phyloP scores from a whole-genome alignment of 2,888 invertebrate genomes.

The Tetropium fuscum region DNA sequence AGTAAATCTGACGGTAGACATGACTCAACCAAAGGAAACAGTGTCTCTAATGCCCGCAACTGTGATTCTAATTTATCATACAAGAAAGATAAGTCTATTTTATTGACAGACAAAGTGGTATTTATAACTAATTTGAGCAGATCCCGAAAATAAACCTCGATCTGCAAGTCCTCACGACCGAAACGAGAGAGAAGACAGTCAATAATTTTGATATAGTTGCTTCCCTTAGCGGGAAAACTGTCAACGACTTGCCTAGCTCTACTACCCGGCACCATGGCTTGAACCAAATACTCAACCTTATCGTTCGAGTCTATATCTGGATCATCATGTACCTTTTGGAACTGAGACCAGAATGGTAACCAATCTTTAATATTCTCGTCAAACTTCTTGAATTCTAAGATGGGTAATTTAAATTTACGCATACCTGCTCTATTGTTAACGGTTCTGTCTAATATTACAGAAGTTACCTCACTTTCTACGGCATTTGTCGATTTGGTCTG shows the following conservation, averaged over 20 bases:
- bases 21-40: slow-evolving; percentile 53
- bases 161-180: slow-evolving; percentile 46
- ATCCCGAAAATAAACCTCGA: slow-evolving; percentile 51
- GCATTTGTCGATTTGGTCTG: no score
- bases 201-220: slow-evolving; percentile 37
- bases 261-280: slow-evolving; percentile 30
- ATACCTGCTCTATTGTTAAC: no score
- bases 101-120: slow-evolving; percentile 34
- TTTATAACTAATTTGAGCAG: slow-evolving; percentile 43
- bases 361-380: no score
- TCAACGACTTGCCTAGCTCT: slow-evolving; percentile 36
- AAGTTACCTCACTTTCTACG: no score
- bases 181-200: slow-evolving; percentile 45
- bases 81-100: slow-evolving; percentile 27
- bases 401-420: no score
- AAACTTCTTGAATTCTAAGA: no score
- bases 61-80: slow-evolving; percentile 49
- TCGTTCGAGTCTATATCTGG: slow-evolving; percentile 29
- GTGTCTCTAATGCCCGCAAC: slow-evolving; percentile 45
- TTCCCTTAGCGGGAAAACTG: slow-evolving; percentile 31
- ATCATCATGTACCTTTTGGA: slow-evolving; percentile 44
- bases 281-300: slow-evolving; percentile 40
- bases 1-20: slow-evolving; percentile 48
- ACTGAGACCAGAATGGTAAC: no score
- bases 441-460: no score